phyloP scores from a whole-genome alignment of 2,797 vertebrate species.

The Tolypeutes matacus region DNA sequence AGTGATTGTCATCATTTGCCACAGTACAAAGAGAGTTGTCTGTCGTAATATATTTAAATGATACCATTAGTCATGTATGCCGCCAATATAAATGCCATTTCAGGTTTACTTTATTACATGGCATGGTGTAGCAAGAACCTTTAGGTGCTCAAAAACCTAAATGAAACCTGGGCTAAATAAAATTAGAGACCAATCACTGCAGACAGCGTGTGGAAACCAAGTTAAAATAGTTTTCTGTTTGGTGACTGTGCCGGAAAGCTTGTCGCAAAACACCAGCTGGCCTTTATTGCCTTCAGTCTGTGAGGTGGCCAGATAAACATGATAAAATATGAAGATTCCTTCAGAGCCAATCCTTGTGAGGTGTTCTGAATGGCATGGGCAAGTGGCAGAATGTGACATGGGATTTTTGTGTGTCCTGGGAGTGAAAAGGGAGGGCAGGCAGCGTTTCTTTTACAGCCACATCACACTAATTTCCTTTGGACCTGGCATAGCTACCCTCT shows the following conservation, averaged over 20 bases:
- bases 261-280: neutral
- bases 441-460: neutral
- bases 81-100: conserved; percentile 49
- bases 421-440: neutral
- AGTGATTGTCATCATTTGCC: conserved; percentile 69
- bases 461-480: neutral
- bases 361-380: neutral
- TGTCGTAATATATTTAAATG: conserved; percentile 67
- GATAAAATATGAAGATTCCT: neutral
- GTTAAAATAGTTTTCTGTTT: conserved; percentile 27
- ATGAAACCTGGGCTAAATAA: conserved; percentile 52
- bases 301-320: neutral
- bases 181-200: conserved; percentile 30
- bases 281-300: neutral
- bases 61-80: conserved; percentile 69
- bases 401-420: neutral
- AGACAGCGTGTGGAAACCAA: neutral
- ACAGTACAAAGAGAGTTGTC: conserved; percentile 38
- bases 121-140: conserved; percentile 35
- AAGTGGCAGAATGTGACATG: neutral
- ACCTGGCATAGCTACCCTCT: neutral
- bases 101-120: conserved; percentile 61
- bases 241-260: conserved; percentile 4
- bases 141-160: conserved; percentile 30
- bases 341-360: neutral